Evolutionary conservation across 2,797 vertebrate species (phyloP).

Genomic region (Morelia viridis): DNA sequence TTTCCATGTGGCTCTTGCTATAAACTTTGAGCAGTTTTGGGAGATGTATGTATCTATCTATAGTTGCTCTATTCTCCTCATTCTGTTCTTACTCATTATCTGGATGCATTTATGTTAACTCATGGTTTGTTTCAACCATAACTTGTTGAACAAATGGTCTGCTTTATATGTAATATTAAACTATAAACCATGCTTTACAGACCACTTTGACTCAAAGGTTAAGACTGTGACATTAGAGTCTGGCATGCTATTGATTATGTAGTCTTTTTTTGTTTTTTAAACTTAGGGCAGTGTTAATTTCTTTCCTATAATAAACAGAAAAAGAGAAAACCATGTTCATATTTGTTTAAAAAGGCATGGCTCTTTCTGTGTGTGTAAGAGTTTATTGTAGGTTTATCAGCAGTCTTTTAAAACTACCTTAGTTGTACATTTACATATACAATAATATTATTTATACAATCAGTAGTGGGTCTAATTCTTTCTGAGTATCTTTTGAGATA

Average conservation of each 20-base stretch:
- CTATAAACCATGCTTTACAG: too few relatives aligned
- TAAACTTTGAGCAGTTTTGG: background rate
- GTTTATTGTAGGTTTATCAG: slow-evolving; percentile 53
- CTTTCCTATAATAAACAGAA: slow-evolving; percentile 56
- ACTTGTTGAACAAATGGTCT: too few relatives aligned
- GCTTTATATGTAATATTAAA: too few relatives aligned
- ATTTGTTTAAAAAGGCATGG: slow-evolving; percentile 64
- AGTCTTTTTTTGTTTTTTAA: slow-evolving; percentile 43
- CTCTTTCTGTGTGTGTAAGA: slow-evolving; percentile 37
- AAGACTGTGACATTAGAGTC: slow-evolving; percentile 31
- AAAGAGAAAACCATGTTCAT: slow-evolving; percentile 50
- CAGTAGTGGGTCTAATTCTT: slow-evolving; percentile 62
- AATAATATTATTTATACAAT: slow-evolving; percentile 56
- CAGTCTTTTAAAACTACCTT: slow-evolving; percentile 45
- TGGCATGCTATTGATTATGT: background rate
- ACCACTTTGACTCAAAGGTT: too few relatives aligned
- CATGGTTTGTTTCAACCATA: too few relatives aligned
- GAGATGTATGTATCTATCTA: background rate
- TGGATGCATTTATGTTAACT: background rate
- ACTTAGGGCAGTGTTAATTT: slow-evolving; percentile 60
- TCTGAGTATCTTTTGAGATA: slow-evolving; percentile 67
- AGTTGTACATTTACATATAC: slow-evolving; percentile 35
- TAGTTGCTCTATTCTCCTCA: background rate
- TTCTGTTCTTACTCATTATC: background rate
- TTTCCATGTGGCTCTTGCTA: background rate